phyloP scores from a whole-genome alignment of 2,113 vertebrate species.

The Gymnorhina tibicen region DNA sequence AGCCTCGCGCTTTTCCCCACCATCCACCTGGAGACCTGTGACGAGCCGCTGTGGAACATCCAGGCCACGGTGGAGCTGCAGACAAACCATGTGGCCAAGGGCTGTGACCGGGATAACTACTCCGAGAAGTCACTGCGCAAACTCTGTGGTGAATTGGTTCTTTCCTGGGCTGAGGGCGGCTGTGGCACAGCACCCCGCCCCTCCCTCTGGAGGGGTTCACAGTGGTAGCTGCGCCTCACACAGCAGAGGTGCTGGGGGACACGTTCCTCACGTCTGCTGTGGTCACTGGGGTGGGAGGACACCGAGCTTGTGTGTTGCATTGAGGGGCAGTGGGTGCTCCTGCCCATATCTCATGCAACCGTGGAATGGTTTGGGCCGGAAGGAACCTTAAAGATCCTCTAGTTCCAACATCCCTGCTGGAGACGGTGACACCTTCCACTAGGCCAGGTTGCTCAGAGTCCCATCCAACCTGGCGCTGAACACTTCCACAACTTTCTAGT shows the following conservation, averaged over 20 bases:
- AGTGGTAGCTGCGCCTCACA: not conserved
- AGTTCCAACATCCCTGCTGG: not conserved
- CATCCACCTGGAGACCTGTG: conserved; percentile 93
- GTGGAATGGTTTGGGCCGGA: not conserved
- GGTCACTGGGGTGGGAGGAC: not conserved
- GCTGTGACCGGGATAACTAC: conserved; percentile 96
- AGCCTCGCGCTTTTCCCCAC: conserved; percentile 90
- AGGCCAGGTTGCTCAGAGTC: not conserved
- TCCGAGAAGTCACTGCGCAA: conserved; percentile 92
- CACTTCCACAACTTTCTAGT: not conserved
- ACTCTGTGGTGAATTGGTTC: conserved; percentile 83
- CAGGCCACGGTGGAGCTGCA: conserved; percentile 96
- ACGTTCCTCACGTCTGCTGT: not conserved
- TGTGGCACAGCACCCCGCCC: not conserved
- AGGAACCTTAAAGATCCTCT: not conserved
- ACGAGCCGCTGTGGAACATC: conserved; percentile 97
- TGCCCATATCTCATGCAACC: accelerated
- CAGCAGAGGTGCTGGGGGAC: not conserved
- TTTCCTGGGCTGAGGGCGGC: not conserved
- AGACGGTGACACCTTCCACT: not conserved
- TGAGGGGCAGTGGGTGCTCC: not conserved
- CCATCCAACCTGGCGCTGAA: not conserved
- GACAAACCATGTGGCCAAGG: conserved; percentile 96
- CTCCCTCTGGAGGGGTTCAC: not conserved
- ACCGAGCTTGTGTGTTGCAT: accelerated